Evolutionary conservation across 2,888 invertebrate genomes (phyloP).

Genomic region (Zhuqinia jingwanae): DNA sequence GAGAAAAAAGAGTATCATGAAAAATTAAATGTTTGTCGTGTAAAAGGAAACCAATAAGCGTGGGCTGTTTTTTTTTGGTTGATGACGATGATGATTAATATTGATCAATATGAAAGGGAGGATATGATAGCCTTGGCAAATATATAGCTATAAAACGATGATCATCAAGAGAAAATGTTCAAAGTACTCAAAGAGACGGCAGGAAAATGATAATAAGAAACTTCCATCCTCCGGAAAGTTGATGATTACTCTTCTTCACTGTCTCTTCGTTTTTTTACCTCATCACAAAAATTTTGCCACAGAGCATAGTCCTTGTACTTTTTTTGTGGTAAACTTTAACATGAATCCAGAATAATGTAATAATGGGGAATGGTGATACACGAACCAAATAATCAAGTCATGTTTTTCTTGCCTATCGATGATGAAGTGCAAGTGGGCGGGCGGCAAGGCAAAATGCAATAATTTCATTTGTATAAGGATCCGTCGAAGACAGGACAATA

Average conservation of each 20-base stretch:
- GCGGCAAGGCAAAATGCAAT: conserved; percentile 11
- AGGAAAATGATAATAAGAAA: conserved; percentile 15
- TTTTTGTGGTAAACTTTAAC: no score
- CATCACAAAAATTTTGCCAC: no score
- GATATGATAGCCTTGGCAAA: neutral
- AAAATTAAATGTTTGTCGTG: no score
- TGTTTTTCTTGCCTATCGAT: conserved; percentile 9
- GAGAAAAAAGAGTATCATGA: no score
- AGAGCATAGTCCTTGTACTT: no score
- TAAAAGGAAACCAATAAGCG: no score
- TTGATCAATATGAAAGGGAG: no score
- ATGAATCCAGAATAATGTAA: no score
- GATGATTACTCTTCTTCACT: conserved; percentile 43
- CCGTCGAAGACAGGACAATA: conserved; percentile 25
- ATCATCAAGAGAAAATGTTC: neutral
- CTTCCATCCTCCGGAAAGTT: conserved; percentile 53
- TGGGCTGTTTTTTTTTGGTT: no score
- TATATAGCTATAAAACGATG: no score
- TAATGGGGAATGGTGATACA: no score
- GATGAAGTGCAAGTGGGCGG: conserved; percentile 25
- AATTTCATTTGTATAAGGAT: neutral
- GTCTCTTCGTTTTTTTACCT: no score
- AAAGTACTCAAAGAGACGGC: neutral
- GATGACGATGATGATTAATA: neutral
- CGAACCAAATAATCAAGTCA: conserved; percentile 17